phyloP scores from a whole-genome alignment of 2,113 vertebrate genomes.

The Syngnathus scovelli region DNA sequence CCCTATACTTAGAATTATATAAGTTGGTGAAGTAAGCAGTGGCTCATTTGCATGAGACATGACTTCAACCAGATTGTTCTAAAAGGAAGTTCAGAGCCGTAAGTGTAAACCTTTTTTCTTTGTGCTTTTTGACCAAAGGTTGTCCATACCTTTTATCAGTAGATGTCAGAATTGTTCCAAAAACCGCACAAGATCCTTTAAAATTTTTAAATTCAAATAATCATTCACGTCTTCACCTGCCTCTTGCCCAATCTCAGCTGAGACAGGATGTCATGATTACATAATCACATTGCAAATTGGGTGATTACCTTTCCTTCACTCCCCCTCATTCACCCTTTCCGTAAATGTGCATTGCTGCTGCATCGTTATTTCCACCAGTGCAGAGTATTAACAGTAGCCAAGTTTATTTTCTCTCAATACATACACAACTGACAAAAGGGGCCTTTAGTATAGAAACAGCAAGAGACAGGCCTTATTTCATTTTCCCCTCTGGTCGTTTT shows the following conservation, averaged over 20 bases:
- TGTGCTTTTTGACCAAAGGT: too few relatives aligned
- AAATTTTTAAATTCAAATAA: not conserved
- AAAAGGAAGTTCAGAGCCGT: too few relatives aligned
- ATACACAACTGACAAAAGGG: conserved; percentile 6
- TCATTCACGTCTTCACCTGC: not conserved
- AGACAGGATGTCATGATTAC: conserved; percentile 15
- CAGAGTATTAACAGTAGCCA: conserved; percentile 3
- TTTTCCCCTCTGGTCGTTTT: conserved; percentile 42
- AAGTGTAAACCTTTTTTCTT: too few relatives aligned
- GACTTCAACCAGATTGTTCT: too few relatives aligned
- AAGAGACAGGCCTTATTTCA: conserved; percentile 35
- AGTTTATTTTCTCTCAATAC: not conserved
- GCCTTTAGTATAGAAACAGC: conserved; percentile 11
- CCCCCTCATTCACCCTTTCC: not conserved
- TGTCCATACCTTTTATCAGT: too few relatives aligned
- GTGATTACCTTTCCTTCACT: not conserved
- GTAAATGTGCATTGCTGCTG: conserved; percentile 15
- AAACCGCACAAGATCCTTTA: too few relatives aligned
- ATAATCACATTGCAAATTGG: conserved; percentile 9
- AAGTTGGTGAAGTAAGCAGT: too few relatives aligned
- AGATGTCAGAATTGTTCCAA: too few relatives aligned
- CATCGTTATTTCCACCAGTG: conserved; percentile 10
- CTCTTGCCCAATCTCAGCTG: not conserved
- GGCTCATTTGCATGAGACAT: too few relatives aligned
- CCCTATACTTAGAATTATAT: too few relatives aligned